phyloP scores from a whole-genome alignment of 2,888 invertebrate genomes.

The Caenorhabditis angaria region DNA sequence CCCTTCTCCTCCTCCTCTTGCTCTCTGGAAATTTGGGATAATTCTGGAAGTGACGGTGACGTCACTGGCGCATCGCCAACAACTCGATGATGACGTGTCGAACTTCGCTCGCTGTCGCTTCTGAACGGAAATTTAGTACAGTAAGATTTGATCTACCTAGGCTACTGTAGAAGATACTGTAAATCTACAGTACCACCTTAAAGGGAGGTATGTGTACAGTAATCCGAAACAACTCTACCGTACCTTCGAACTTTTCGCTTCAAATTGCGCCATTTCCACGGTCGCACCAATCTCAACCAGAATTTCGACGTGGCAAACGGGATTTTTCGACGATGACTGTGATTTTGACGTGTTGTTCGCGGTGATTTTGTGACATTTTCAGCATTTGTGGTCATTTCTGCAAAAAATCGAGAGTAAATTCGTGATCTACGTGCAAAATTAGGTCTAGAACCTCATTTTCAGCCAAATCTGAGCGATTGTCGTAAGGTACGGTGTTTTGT shows the following conservation, averaged over 20 bases:
- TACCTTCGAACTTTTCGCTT: constrained; percentile 52
- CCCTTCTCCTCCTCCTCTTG: constrained; percentile 10
- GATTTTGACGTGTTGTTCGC: background rate
- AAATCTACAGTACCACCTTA: no score
- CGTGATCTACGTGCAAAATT: background rate
- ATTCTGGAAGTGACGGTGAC: constrained; percentile 50
- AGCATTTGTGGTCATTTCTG: constrained; percentile 42
- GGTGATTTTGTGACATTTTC: constrained; percentile 8
- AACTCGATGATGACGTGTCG: constrained; percentile 27
- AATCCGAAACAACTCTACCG: background rate
- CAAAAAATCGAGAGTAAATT: constrained; percentile 1
- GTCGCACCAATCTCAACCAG: constrained; percentile 68
- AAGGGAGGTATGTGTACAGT: no score
- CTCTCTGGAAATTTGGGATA: constrained; percentile 31
- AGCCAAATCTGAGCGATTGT: no score
- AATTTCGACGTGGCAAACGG: constrained; percentile 57
- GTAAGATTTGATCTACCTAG: no score
- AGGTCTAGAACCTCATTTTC: background rate
- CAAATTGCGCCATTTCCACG: constrained; percentile 67
- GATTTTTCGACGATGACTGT: constrained; percentile 12
- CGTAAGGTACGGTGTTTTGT: background rate
- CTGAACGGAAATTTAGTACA: constrained; percentile 21
- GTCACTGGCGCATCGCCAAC: constrained; percentile 23
- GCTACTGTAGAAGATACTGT: no score
- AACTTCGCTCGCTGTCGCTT: constrained; percentile 45